Base-by-base conservation (phyloP, 2,797 vertebrate genomes). In the Triplophysa bombifrons region DNA sequence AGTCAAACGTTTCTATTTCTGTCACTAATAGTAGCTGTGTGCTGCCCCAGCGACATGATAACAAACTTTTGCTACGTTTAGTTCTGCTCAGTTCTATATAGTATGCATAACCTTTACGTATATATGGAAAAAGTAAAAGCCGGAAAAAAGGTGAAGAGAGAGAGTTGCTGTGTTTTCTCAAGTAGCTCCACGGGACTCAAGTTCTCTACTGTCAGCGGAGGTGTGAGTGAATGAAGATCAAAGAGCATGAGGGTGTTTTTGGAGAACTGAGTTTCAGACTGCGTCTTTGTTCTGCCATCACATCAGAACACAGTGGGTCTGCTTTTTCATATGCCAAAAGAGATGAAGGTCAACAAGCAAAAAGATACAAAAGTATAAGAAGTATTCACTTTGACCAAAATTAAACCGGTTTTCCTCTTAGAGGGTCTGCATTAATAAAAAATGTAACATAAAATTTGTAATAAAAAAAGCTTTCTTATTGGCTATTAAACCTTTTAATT, bases 201-300 rank as follows among this genome's bases (percentile, higher is more conserved):
- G 60, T 61, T 61, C 25, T 61, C n/a, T 19, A 51, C 53, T 1
- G 2, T 68, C 74, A 69, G 55, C 1, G 34, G 30, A 56, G 61
- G 61, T 65, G 50, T 56, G 48, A 27, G 41, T 14, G 41, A 68
- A 61, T 56, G 34, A 44, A 80, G 53, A 75, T 75, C 55, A 80
- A 71, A 81, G 56, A 20, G 58, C 16, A 9, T 30, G 20, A 41
- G 53, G 65, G n/a, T 61, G 38, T 68, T 80, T 48, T 72, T 30
- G 22, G 51, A 56, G 61, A 17, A 22, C 27, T 80, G 25, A 27
- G 17, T 38, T 53, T 30, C 17, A 27, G 12, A 72, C 2, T 53
- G 48, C 27, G 48, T 55, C 48, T 81, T 75, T 75, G 30, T 61
- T 74, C 72, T 74, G 34, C 20, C 8, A 30, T 44, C 20, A 1